phyloP scores from a whole-genome alignment of 2,113 vertebrate genomes.

The Phylloscopus trochilus region DNA sequence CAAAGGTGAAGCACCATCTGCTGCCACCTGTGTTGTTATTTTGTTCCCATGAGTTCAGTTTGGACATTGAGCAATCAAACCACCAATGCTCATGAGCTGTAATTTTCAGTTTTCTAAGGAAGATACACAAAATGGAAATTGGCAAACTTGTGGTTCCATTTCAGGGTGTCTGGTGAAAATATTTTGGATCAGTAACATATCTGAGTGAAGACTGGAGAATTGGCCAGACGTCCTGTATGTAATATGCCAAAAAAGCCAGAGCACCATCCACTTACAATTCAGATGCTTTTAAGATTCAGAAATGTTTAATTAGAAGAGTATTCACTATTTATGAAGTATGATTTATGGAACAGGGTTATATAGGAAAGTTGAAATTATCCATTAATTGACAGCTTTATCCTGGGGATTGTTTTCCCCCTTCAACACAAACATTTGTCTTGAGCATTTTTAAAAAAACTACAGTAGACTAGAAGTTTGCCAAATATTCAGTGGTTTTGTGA shows the following conservation, averaged over 20 bases:
- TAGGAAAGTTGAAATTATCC: conserved; percentile 42
- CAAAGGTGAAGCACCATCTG: neutral
- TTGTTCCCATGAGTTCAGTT: neutral
- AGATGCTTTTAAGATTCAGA: conserved; percentile 5
- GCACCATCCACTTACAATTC: conserved; percentile 20
- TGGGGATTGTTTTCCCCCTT: conserved; percentile 37
- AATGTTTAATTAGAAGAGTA: conserved; percentile 59
- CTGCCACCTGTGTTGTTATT: conserved; percentile 9
- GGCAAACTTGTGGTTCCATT: conserved; percentile 61
- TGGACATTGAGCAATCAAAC: conserved; percentile 8
- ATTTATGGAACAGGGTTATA: conserved; percentile 3
- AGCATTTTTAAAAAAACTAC: conserved; percentile 69
- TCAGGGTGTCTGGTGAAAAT: conserved; percentile 76
- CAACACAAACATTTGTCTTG: conserved; percentile 73
- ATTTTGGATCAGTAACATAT: conserved; percentile 70
- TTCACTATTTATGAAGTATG: conserved; percentile 18
- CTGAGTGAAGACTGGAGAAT: conserved; percentile 67
- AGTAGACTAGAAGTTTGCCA: conserved; percentile 72
- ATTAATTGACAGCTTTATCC: conserved; percentile 58
- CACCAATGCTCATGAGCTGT: neutral
- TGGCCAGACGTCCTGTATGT: conserved; percentile 50
- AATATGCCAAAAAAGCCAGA: conserved; percentile 61
- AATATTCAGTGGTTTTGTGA: conserved; percentile 78
- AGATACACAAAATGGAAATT: conserved; percentile 74
- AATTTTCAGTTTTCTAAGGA: conserved; percentile 68